Base-by-base conservation (phyloP, 2,797 vertebrate species). In the Megalops cyprinoides region DNA sequence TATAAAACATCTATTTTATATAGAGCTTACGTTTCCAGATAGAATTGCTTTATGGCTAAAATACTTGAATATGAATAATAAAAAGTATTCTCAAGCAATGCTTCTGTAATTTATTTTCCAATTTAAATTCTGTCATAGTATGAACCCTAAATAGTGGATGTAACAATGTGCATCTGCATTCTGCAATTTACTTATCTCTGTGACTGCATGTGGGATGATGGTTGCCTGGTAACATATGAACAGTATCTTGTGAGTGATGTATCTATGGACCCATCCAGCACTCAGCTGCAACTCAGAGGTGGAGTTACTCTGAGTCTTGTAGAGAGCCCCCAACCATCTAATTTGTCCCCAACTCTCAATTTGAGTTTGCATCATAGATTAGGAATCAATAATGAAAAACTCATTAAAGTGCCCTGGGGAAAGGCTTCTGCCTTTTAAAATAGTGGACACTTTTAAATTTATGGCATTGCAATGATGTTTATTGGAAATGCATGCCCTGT, bases 1-100 rank as follows among this genome's bases (percentile, higher is more conserved):
- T 84, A 76, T 81, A 77, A 79, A 82, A 78, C 56, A 65, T 79
- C 80, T 84, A 84, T 84, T 84, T 84, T 84, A 79, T 84, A 82
- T 84, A 84, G 80, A 82, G 78, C 80, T 77, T 56, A 79, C 55
- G 78, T 82, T 84, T 82, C 73, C 74, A 82, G 80, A 84, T 84
- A 82, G 67, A 80, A 67, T 58, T 67, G 81, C 74, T 85, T 82
- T 85, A 81, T 82, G 83, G 78, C 51, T 76, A 51, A 82, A 78
- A 85, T 79, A 85, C 77, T 84, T 79, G 79, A 79, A 87, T 62
- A 81, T 56, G 34, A 81, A 81, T 44, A 49, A 77, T 80, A 85
- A 78, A 82, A 85, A 82, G 58, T 28, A 51, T 78, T 75, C 69
- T 79, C 34, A 82, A 79, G 39, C 34, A 67, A 46, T 76, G 77